A percentile compares a stretch with the other conserved stretches of the same genome.
Evolutionary conservation across 1,140 invertebrate species (phyloP).

Genomic region (Pachyrhynchus sulphureomaculatus): DNA sequence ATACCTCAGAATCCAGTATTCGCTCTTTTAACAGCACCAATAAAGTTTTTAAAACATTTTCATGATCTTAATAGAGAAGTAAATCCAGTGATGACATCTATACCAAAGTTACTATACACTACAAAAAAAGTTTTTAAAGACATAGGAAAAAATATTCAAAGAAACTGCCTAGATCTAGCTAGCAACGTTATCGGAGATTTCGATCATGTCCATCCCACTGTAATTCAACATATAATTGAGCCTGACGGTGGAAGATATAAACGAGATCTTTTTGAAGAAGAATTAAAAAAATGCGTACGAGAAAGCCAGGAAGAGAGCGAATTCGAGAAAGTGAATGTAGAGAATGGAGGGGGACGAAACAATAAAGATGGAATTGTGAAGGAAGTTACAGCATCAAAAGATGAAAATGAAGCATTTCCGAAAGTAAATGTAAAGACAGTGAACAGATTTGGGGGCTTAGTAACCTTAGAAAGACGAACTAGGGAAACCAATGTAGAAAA

Average conservation of each 20-base stretch:
- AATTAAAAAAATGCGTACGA: not conserved
- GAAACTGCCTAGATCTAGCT: conserved; percentile 29
- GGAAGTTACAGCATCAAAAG: too few species aligned
- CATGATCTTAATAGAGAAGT: conserved; percentile 23
- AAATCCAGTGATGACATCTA: conserved; percentile 26
- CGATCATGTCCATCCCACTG: conserved; percentile 17
- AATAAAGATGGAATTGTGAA: too few species aligned
- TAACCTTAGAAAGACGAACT: too few species aligned
- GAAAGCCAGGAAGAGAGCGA: not conserved
- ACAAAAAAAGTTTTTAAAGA: conserved; percentile 36
- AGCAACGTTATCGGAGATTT: conserved; percentile 39
- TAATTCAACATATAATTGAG: conserved; percentile 14
- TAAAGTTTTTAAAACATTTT: conserved; percentile 33
- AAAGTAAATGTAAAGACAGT: too few species aligned
- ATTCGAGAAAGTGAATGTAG: too few species aligned
- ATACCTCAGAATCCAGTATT: conserved; percentile 30
- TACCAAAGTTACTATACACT: conserved; percentile 31
- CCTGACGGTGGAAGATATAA: conserved; percentile 1
- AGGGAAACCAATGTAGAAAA: too few species aligned
- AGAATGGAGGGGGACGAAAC: too few species aligned
- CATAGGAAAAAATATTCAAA: conserved; percentile 36
- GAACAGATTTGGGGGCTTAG: too few species aligned
- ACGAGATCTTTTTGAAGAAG: not conserved
- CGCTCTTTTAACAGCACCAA: conserved; percentile 30
- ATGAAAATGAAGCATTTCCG: too few species aligned